Evolutionary conservation across 1,140 invertebrate species (phyloP), one percentile per base, ranked within the genome.

Genomic region (Plutomurus gul): DNA sequence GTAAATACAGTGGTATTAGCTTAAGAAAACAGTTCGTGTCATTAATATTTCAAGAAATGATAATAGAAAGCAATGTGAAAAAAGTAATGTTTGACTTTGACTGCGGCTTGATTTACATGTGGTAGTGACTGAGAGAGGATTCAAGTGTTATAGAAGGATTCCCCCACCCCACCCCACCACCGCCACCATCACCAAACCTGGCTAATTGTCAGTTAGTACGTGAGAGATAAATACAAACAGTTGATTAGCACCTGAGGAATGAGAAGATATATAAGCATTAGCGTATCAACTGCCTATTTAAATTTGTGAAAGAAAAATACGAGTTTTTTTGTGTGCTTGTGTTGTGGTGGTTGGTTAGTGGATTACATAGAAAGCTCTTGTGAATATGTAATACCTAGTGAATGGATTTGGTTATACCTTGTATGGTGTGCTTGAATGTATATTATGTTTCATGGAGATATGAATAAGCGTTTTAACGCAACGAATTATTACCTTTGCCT

Each of bases 241-340:
- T 65, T 65, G 56, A 65, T 65, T 65, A 65, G 56, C 56, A 65
- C 56, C 56, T 65, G 56, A 65, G 56, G 30, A 65, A 65, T 65
- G 56, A 33, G 30, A 65, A 65, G 56, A 65, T 65, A 65, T 65
- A 33, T 65, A 65, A 65, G 56, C 56, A 65, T 65, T 65, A 65
- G 56, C 56, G 56, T 30, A 65, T 65, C 27, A 65, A 65, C 25
- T 65, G 27, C 22, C 27, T 16, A 65, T 65, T 65, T 65, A 65
- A 33, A 65, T 65, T 33, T 65, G 27, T 33, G 56, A 65, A 30
- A 33, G 25, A 65, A 65, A 65, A 65, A 65, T 7, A 65, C 30
- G 4, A 33, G 56, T 65, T 65, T 65, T 65, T 65, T 65, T n/a
- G 30, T 65, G n/a, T 30, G 22, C 22, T 56, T 27, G 6, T 56